Percentiles rank a stretch among this genome's conserved stretches.
Evolutionary conservation across 2,797 vertebrate species (phyloP).

Genomic region (Brotula barbata): DNA sequence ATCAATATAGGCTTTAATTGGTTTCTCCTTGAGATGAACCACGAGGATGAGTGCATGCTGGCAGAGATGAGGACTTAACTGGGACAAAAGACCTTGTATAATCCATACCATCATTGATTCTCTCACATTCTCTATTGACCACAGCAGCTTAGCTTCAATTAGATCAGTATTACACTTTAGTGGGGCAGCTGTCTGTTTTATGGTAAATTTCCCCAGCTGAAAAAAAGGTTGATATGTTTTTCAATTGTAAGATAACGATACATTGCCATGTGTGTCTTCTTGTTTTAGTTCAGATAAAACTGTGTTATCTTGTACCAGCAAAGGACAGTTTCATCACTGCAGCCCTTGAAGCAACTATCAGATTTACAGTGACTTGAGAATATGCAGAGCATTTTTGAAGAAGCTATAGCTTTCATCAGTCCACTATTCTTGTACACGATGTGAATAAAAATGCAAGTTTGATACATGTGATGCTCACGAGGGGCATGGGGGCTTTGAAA

Average conservation of each 20-base stretch:
- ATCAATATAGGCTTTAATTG: no score
- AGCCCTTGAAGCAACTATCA: slow-evolving; percentile 29
- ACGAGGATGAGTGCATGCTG: no score
- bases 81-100: no score
- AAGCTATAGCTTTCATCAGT: slow-evolving; percentile 30
- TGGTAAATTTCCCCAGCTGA: not conserved
- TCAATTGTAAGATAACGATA: not conserved
- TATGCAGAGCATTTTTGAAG: slow-evolving; percentile 24
- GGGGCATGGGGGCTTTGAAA: slow-evolving; percentile 55
- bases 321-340: slow-evolving; percentile 13
- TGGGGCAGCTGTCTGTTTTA: no score
- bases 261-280: slow-evolving; percentile 14
- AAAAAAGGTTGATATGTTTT: not conserved
- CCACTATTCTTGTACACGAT: slow-evolving; percentile 11
- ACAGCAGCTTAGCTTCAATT: no score
- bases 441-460: slow-evolving; percentile 50
- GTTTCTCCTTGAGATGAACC: no score
- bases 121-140: no score
- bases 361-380: slow-evolving; percentile 38
- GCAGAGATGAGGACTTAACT: no score
- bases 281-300: slow-evolving; percentile 31
- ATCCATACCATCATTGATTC: no score
- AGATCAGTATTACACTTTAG: no score
- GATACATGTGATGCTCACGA: slow-evolving; percentile 59
- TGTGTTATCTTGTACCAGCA: slow-evolving; percentile 9